Conservation (phyloP, 30 jellyfish, hydroid and myxozoan genomes). For the Aurelia aurita region DNA sequence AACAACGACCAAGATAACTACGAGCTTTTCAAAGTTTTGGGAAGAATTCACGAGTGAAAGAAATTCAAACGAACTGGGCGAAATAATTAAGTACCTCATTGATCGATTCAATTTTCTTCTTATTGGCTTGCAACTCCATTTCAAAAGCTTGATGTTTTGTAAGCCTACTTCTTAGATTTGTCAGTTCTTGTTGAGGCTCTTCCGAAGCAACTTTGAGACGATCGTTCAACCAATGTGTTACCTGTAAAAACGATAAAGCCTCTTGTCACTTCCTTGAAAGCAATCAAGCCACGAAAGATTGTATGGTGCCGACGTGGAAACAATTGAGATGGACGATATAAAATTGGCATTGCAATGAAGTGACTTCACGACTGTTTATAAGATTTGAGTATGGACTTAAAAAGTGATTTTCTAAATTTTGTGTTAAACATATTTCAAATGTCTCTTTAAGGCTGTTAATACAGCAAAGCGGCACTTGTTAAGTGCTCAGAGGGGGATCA, state of each 20-base stretch:
- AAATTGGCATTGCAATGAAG: no score
- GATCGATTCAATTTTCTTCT: conserved; percentile 81
- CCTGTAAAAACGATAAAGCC: conserved; percentile 32
- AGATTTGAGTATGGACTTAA: no score
- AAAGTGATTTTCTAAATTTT: no score
- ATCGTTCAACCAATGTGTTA: conserved; percentile 96
- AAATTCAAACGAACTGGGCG: no score
- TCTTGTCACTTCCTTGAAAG: neutral
- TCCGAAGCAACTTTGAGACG: conserved; percentile 95
- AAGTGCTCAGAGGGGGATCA: no score
- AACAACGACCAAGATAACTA: no score
- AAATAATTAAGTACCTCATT: conserved; percentile 82
- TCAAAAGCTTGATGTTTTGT: conserved; percentile 95
- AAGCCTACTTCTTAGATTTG: conserved; percentile 92
- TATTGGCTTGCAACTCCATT: conserved; percentile 96
- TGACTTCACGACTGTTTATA: no score
- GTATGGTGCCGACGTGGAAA: neutral
- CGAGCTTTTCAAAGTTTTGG: no score
- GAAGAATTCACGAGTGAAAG: no score
- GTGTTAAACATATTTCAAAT: no score
- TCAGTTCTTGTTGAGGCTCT: conserved; percentile 87
- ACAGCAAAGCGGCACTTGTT: no score
- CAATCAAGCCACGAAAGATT: neutral
- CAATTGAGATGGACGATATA: neutral
- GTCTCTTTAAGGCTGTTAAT: no score